phyloP scores from a whole-genome alignment of 2,888 invertebrate genomes.

The Nezara viridula region DNA sequence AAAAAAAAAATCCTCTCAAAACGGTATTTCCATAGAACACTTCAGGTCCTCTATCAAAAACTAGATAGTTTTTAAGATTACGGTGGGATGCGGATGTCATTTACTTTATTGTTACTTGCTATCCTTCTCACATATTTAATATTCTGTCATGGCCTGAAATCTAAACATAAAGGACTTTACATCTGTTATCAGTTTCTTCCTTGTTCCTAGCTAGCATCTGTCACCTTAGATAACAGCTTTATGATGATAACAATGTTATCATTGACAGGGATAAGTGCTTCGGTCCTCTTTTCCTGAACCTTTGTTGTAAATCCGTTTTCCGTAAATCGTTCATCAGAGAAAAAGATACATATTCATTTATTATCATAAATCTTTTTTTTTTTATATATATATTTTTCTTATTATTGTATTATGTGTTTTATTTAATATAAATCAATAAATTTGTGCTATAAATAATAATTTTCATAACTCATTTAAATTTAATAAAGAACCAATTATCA shows the following conservation, averaged over 20 bases:
- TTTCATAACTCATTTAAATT: too few relatives aligned
- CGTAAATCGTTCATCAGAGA: not conserved
- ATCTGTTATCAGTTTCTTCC: conserved; percentile 16
- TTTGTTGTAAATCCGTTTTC: not conserved
- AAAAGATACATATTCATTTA: too few relatives aligned
- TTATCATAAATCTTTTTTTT: too few relatives aligned
- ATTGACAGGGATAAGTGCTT: not conserved
- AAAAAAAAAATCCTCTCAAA: not conserved
- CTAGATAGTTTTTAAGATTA: not conserved
- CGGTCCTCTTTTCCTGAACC: not conserved
- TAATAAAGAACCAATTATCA: too few relatives aligned
- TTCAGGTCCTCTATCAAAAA: not conserved
- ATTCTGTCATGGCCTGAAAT: not conserved
- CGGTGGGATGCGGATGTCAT: not conserved
- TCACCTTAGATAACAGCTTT: conserved; percentile 27
- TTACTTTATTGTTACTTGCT: not conserved
- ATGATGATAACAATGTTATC: conserved; percentile 33
- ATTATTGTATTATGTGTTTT: too few relatives aligned
- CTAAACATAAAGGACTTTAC: not conserved
- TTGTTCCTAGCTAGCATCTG: conserved; percentile 6
- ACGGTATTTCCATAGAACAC: not conserved
- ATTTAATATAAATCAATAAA: too few relatives aligned
- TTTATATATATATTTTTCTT: too few relatives aligned
- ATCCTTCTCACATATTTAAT: not conserved
- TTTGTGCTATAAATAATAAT: too few relatives aligned